Conservation (phyloP, 2,113 vertebrate species). For the Antechinus stuartii region DNA sequence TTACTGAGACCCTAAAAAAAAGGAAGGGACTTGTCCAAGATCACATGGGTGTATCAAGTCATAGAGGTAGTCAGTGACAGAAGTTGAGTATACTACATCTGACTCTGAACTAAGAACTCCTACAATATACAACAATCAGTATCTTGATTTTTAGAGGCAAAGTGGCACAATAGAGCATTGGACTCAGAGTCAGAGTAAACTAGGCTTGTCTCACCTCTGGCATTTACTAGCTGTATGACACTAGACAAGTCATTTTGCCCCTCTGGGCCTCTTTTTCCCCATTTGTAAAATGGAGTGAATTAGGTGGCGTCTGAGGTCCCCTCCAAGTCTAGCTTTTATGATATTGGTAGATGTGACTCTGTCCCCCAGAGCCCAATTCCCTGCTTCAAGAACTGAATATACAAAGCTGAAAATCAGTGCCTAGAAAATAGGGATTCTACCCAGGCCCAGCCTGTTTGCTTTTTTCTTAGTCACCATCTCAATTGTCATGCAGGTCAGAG, state of each 20-base stretch:
- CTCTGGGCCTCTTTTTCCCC: background rate
- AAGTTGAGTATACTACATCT: background rate
- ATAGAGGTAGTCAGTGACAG: background rate
- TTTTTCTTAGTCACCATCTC: background rate
- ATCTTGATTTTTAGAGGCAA: background rate
- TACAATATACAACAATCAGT: background rate
- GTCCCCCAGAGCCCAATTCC: background rate
- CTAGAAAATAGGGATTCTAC: background rate
- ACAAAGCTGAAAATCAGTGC: background rate
- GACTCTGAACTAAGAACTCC: background rate
- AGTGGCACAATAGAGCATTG: background rate
- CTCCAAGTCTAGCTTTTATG: background rate
- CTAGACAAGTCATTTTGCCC: background rate
- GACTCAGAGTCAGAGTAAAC: background rate
- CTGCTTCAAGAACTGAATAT: background rate
- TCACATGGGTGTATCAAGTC: background rate
- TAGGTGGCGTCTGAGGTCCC: background rate
- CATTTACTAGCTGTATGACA: background rate
- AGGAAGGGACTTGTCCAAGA: background rate
- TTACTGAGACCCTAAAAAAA: background rate
- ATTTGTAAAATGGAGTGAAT: background rate
- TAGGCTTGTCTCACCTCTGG: background rate
- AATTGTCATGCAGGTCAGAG: conserved; percentile 1
- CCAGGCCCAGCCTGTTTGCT: background rate
- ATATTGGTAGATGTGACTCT: background rate